Conservation (phyloP, 2,113 vertebrate genomes). For the Bufo gargarizans region DNA sequence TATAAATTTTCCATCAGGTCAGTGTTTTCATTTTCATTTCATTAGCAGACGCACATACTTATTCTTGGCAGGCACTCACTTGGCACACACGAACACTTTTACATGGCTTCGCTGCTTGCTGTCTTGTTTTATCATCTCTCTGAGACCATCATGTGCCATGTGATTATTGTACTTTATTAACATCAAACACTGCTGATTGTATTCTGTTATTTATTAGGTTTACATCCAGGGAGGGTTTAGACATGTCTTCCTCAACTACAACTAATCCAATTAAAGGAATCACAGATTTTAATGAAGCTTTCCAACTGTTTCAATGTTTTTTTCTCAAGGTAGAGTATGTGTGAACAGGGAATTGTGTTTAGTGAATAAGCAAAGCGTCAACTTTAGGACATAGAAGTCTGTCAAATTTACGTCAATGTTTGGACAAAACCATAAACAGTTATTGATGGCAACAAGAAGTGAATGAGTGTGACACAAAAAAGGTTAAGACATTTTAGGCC, state of each 20-base stretch:
- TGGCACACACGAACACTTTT: background rate
- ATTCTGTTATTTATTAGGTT: background rate
- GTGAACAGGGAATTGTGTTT: background rate
- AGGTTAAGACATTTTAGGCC: no score
- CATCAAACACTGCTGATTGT: background rate
- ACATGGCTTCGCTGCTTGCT: background rate
- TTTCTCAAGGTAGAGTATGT: background rate
- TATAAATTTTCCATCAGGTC: background rate
- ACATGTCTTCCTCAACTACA: background rate
- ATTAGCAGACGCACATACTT: background rate
- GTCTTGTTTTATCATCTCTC: background rate
- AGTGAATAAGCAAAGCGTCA: no score
- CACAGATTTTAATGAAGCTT: background rate
- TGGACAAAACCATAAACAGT: no score
- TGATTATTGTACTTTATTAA: background rate
- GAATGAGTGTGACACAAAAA: no score
- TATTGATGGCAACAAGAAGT: no score
- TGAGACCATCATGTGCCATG: background rate
- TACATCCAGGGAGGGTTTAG: background rate
- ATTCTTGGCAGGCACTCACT: background rate
- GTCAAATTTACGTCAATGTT: no score
- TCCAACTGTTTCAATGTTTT: background rate
- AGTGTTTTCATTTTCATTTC: background rate
- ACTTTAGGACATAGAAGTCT: no score
- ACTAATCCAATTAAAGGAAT: background rate